Evolutionary conservation across 2,888 invertebrate species (phyloP).

Genomic region (Zygothrica quintamaculata): DNA sequence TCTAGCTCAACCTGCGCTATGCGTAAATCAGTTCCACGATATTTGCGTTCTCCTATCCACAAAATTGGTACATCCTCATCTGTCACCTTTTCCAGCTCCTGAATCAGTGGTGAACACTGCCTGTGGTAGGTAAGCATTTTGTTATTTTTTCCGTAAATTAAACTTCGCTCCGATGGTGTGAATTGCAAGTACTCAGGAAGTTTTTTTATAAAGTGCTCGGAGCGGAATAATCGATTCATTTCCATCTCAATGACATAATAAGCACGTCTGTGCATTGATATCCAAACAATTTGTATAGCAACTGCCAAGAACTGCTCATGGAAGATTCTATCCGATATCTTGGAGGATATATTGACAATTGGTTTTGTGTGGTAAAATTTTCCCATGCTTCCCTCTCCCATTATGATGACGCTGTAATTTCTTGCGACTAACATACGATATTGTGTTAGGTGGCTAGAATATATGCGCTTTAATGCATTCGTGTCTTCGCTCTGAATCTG

Average conservation of each 20-base stretch:
- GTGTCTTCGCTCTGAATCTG: conserved; percentile 78
- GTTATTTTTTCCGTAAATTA: conserved; percentile 79
- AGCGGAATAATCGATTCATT: conserved; percentile 82
- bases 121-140: conserved; percentile 77
- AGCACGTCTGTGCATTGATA: conserved; percentile 78
- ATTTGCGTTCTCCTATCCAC: conserved; percentile 82
- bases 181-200: conserved; percentile 64
- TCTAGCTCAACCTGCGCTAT: conserved; percentile 81
- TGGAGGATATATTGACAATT: conserved; percentile 76
- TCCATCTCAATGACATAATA: conserved; percentile 80
- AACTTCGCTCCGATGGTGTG: conserved; percentile 63
- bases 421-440: conserved; percentile 80
- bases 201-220: conserved; percentile 80
- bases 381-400: conserved; percentile 68
- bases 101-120: conserved; percentile 80
- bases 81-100: conserved; percentile 72
- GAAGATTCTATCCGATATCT: conserved; percentile 71
- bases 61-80: conserved; percentile 76
- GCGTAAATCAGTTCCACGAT: conserved; percentile 80
- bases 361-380: conserved; percentile 76
- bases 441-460: conserved; percentile 76
- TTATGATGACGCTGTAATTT: conserved; percentile 80
- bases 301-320: conserved; percentile 81
- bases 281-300: conserved; percentile 81
- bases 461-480: conserved; percentile 75